Evolutionary conservation across 2,797 vertebrate species (phyloP).

Genomic region (Alosa sapidissima): DNA sequence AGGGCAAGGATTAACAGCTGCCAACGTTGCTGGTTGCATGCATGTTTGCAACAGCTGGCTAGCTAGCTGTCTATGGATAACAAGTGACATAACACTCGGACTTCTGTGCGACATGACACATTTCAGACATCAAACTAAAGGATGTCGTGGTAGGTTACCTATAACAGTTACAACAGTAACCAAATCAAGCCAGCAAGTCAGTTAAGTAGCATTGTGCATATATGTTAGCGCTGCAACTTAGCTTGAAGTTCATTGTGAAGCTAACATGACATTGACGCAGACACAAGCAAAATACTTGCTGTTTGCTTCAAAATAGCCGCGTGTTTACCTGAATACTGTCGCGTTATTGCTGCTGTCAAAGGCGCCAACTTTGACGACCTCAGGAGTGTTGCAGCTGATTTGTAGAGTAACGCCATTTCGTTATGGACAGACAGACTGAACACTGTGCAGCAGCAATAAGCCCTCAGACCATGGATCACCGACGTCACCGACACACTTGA

Average conservation of each 20-base stretch:
- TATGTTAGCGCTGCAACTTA: background rate
- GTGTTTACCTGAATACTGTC: background rate
- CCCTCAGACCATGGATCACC: background rate
- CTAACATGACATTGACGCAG: conserved; percentile 13
- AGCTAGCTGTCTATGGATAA: background rate
- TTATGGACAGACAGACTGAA: no score
- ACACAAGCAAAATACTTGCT: background rate
- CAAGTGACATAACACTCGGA: background rate
- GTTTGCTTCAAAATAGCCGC: background rate
- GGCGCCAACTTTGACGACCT: background rate
- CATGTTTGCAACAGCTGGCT: background rate
- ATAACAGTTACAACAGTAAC: no score
- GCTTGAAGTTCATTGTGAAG: background rate
- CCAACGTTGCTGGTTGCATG: background rate
- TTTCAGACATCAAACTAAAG: background rate
- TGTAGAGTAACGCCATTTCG: conserved; percentile 10
- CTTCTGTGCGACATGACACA: background rate
- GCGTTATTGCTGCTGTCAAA: background rate
- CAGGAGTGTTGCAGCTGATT: background rate
- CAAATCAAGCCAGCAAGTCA: background rate
- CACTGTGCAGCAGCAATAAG: background rate
- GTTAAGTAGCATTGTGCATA: background rate
- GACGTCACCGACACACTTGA: background rate
- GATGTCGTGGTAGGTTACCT: background rate
- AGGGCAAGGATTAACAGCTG: background rate